Evolutionary conservation across 1,140 invertebrate species (phyloP).

Genomic region (Halictus rubicundus): DNA sequence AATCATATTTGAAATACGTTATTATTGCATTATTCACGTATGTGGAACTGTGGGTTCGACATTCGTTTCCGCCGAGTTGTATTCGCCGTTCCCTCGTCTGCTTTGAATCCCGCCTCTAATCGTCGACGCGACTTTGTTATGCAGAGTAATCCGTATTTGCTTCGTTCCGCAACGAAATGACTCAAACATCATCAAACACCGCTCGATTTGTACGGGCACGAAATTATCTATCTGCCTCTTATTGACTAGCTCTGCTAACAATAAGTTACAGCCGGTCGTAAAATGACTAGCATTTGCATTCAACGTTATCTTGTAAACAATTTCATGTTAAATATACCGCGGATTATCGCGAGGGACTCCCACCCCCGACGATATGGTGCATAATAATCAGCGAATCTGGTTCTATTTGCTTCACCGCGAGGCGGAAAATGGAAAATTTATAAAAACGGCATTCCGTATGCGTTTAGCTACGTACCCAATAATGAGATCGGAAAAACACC

Average conservation of each 20-base stretch:
- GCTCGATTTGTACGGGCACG: background rate
- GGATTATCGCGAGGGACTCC: background rate
- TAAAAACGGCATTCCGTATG: background rate
- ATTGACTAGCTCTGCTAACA: background rate
- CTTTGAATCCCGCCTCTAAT: background rate
- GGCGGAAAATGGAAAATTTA: background rate
- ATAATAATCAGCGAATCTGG: background rate
- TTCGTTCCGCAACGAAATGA: background rate
- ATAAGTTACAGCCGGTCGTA: background rate
- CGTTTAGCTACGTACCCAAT: background rate
- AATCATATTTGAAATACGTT: no score
- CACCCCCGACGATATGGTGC: background rate
- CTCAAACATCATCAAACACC: background rate
- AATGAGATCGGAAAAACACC: background rate
- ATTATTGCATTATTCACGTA: no score
- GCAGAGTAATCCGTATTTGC: background rate
- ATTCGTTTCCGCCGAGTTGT: no score
- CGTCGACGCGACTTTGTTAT: background rate
- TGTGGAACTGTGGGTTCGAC: no score
- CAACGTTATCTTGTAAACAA: background rate
- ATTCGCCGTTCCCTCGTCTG: no score
- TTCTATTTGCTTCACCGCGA: background rate
- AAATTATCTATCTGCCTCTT: background rate
- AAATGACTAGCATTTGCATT: background rate
- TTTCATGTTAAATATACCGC: background rate